Conservation (phyloP, 2,797 vertebrate species). For the Poecilia gillii region DNA sequence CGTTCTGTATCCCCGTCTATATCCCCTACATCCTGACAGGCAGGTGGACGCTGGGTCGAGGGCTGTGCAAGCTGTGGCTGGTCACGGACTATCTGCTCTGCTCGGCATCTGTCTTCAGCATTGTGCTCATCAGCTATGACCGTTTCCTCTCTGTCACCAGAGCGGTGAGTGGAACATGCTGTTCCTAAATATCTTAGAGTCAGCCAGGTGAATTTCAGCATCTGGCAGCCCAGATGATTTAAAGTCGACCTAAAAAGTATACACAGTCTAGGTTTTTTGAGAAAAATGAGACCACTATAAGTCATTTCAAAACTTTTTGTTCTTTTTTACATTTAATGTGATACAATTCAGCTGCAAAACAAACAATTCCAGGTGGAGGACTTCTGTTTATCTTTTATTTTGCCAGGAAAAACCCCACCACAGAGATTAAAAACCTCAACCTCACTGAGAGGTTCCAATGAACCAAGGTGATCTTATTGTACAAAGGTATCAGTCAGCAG, state of each 20-base stretch:
- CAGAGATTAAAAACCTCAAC: background rate
- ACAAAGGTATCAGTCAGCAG: background rate
- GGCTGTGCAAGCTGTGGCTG: conserved; percentile 88
- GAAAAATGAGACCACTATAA: background rate
- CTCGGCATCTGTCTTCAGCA: conserved; percentile 89
- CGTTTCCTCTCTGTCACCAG: conserved; percentile 89
- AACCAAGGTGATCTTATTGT: background rate
- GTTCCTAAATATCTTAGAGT: background rate
- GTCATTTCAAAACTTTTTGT: background rate
- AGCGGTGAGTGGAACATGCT: conserved; percentile 82
- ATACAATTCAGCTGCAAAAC: background rate
- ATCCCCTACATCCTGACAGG: conserved; percentile 85
- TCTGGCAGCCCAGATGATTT: background rate
- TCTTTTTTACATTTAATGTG: background rate
- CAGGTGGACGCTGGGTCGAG: conserved; percentile 82
- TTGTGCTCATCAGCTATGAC: conserved; percentile 93
- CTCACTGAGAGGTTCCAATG: background rate
- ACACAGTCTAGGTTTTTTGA: background rate
- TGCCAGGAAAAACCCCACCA: too few species aligned
- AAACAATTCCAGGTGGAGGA: background rate
- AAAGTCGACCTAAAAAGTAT: background rate
- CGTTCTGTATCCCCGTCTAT: conserved; percentile 89
- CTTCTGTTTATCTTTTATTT: background rate
- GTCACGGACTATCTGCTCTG: conserved; percentile 88
- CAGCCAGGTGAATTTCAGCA: conserved; percentile 2